A percentile compares a stretch with the other conserved stretches of the same genome.
Conservation (phyloP, 92 coral and sea anemone genomes). For the Porites divaricata region DNA sequence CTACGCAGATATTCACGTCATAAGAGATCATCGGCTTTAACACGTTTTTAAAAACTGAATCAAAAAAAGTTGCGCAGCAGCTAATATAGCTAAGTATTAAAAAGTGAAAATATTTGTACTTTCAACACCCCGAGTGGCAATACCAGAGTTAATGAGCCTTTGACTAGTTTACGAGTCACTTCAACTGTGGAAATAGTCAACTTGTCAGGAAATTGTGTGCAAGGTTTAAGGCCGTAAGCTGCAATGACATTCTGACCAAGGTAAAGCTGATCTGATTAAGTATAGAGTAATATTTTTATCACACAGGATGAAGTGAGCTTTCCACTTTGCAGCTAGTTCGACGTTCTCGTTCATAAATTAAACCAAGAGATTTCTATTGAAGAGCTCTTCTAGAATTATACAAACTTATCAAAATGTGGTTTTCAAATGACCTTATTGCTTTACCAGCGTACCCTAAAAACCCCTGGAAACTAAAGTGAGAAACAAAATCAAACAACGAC, state of each 20-base stretch:
- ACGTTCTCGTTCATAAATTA: background rate
- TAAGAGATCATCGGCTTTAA: background rate
- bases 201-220: background rate
- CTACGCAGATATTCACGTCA: constrained; percentile 7
- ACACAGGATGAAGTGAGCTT: background rate
- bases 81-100: constrained; percentile 38
- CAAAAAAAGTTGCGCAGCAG: background rate
- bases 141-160: constrained; percentile 21
- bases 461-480: background rate
- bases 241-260: background rate
- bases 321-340: background rate
- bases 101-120: constrained; percentile 31
- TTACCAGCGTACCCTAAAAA: background rate
- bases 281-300: background rate
- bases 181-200: background rate
- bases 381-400: constrained; percentile 14
- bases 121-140: constrained; percentile 1
- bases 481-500: too few species aligned
- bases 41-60: background rate
- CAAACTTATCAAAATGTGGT: constrained; percentile 34
- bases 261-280: background rate
- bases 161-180: constrained; percentile 11
- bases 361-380: background rate
- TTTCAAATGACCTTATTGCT: background rate
- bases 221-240: background rate